These are phyloP conservation scores for Nannospalax galili DNA, from an alignment of 2,113 vertebrate genomes.

Conservation along the genomic window DNA sequence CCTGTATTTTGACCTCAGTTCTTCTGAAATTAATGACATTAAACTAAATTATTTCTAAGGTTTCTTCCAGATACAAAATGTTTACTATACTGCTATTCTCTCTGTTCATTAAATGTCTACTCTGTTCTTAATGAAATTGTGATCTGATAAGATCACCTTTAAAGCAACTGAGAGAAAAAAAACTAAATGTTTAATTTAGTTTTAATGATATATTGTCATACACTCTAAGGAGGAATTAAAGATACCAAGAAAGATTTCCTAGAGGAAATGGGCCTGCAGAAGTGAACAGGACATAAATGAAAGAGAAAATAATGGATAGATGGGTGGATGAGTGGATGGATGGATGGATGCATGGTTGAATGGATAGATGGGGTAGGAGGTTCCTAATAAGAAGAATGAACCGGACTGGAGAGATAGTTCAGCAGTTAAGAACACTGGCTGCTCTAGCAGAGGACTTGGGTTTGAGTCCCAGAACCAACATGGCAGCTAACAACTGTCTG, in stretches of 20 bases:
- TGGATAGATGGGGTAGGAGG: too few relatives aligned
- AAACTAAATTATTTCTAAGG: constrained; percentile 23
- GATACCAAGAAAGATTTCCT: not conserved
- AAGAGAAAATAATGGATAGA: not conserved
- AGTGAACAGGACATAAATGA: not conserved
- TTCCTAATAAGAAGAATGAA: too few relatives aligned
- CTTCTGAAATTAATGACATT: constrained; percentile 39
- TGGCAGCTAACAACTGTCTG: too few relatives aligned
- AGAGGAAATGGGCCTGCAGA: not conserved
- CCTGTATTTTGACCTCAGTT: constrained; percentile 37
- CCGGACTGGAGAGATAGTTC: too few relatives aligned
- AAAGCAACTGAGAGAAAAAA: constrained; percentile 10
- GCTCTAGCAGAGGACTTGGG: too few relatives aligned
- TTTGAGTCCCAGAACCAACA: too few relatives aligned
- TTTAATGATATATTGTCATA: not conserved
- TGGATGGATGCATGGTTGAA: too few relatives aligned
- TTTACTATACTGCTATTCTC: not conserved
- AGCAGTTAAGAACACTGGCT: too few relatives aligned
- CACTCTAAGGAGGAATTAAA: not conserved
- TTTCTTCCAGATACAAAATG: not conserved
- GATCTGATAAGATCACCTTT: not conserved
- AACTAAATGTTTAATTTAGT: not conserved
- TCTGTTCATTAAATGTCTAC: not conserved
- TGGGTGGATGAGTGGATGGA: not conserved
- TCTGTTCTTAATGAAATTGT: constrained; percentile 20